Evolutionary conservation across 2,888 invertebrate genomes (phyloP).

Genomic region (Cerceris ruficornis): DNA sequence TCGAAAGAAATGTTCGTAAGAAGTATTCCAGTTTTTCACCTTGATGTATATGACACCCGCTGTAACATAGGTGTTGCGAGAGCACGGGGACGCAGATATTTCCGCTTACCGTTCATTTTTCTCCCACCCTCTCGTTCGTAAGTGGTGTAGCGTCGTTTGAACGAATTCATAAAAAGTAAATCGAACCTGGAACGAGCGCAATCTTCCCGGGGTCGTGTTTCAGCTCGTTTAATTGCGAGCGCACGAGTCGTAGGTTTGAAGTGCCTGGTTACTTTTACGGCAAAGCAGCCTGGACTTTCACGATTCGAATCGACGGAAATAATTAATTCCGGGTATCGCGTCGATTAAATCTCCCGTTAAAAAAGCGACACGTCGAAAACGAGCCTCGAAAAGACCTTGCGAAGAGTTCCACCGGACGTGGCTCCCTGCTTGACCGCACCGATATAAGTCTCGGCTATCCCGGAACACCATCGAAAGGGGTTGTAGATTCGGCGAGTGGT

Average conservation of each 20-base stretch:
- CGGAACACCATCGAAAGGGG: conserved; percentile 28
- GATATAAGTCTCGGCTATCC: conserved; percentile 55
- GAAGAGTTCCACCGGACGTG: conserved; percentile 12
- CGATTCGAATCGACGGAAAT: conserved; percentile 38
- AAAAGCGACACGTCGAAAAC: conserved; percentile 6
- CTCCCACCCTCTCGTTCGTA: too few relatives aligned
- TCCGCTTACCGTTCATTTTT: too few relatives aligned
- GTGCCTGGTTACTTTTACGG: conserved; percentile 7
- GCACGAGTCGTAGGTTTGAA: too few relatives aligned
- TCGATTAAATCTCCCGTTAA: conserved; percentile 26
- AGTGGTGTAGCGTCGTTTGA: too few relatives aligned
- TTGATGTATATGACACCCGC: conserved; percentile 39
- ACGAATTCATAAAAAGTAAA: too few relatives aligned
- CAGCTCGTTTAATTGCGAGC: too few relatives aligned
- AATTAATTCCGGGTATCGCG: conserved; percentile 37
- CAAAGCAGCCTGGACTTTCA: conserved; percentile 18
- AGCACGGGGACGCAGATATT: neutral
- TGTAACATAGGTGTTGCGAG: conserved; percentile 24
- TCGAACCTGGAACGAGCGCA: neutral
- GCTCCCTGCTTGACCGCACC: conserved; percentile 33
- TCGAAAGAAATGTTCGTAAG: conserved; percentile 53
- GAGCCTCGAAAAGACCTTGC: neutral
- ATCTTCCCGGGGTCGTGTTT: neutral
- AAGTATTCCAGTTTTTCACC: conserved; percentile 56
- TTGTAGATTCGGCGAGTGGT: conserved; percentile 7